These are phyloP conservation scores for Stenotaenia linearis DNA, from an alignment of 2,888 invertebrate species.

Conservation along the genomic window DNA sequence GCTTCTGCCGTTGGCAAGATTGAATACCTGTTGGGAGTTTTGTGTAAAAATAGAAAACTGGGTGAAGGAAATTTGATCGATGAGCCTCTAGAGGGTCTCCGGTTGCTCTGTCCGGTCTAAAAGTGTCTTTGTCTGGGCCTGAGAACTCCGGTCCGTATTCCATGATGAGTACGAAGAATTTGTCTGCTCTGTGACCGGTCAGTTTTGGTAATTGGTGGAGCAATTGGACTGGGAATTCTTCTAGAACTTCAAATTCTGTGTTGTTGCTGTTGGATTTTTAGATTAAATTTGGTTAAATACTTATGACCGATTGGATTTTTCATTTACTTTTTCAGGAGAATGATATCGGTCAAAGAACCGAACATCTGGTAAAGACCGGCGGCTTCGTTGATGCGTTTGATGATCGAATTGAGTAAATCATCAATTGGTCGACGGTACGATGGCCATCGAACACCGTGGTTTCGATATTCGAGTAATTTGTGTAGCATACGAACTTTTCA, in stretches of 20 bases:
- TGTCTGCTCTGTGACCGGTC: slow-evolving; percentile 43
- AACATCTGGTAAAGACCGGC: slow-evolving; percentile 51
- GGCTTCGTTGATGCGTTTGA: slow-evolving; percentile 50
- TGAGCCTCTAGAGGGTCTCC: slow-evolving; percentile 48
- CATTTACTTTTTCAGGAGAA: slow-evolving; percentile 46
- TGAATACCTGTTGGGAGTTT: slow-evolving; percentile 46
- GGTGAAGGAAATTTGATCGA: slow-evolving; percentile 50
- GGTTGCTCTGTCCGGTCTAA: slow-evolving; percentile 46
- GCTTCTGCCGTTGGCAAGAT: too few relatives aligned
- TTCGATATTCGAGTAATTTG: slow-evolving; percentile 46
- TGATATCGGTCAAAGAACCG: slow-evolving; percentile 47
- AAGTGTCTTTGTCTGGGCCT: slow-evolving; percentile 45
- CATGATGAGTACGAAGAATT: slow-evolving; percentile 45
- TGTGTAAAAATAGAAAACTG: slow-evolving; percentile 49
- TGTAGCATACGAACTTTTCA: slow-evolving; percentile 46
- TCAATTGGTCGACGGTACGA: slow-evolving; percentile 39
- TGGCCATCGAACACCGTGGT: slow-evolving; percentile 49
- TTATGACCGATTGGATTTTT: too few relatives aligned
- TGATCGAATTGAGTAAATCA: slow-evolving; percentile 44
- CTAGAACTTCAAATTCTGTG: slow-evolving; percentile 42
- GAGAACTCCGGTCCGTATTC: slow-evolving; percentile 50
- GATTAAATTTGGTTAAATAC: not conserved
- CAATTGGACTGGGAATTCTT: slow-evolving; percentile 48
- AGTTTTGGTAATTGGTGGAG: slow-evolving; percentile 43
- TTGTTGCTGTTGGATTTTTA: not conserved